These are phyloP conservation scores for Sycophila texana DNA, from an alignment of 2,888 invertebrate genomes.

Conservation along the genomic window DNA sequence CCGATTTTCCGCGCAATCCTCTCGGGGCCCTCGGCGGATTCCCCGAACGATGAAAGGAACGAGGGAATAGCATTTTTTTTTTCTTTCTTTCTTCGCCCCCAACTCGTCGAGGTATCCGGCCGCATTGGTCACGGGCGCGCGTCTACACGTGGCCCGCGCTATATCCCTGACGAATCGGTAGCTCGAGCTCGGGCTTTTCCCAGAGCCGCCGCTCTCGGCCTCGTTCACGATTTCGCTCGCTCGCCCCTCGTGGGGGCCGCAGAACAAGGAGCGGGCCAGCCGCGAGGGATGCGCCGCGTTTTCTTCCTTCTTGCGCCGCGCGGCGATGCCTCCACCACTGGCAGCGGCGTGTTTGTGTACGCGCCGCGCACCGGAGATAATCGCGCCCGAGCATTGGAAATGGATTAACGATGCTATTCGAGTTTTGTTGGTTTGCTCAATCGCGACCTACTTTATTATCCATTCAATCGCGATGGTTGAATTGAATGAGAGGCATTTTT, in stretches of 20 bases:
- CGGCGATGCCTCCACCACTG: not conserved
- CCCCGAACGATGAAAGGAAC: not conserved
- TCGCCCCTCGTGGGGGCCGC: not conserved
- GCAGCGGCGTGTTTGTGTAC: conserved; percentile 1
- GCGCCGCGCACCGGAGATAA: conserved; percentile 2
- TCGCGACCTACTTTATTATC: not conserved
- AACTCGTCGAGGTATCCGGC: conserved; percentile 68
- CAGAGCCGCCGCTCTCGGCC: conserved; percentile 60
- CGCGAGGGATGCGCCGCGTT: not conserved
- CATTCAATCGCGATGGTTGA: not conserved
- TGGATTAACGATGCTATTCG: conserved; percentile 34
- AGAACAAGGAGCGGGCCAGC: not conserved
- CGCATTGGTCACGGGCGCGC: conserved; percentile 72
- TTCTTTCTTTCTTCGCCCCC: conserved; percentile 16
- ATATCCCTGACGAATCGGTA: conserved; percentile 71
- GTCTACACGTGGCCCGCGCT: conserved; percentile 68
- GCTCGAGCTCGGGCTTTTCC: conserved; percentile 67
- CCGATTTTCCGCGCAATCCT: not conserved
- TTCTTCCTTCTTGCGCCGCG: not conserved
- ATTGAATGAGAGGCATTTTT: no score
- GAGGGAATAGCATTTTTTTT: no score
- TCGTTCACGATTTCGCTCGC: conserved; percentile 38
- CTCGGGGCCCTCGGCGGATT: not conserved
- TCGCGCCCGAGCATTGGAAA: conserved; percentile 17
- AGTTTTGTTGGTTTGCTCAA: not conserved